These are phyloP conservation scores for Cheilosia soror DNA, from an alignment of 2,888 invertebrate species.

Conservation along the genomic window DNA sequence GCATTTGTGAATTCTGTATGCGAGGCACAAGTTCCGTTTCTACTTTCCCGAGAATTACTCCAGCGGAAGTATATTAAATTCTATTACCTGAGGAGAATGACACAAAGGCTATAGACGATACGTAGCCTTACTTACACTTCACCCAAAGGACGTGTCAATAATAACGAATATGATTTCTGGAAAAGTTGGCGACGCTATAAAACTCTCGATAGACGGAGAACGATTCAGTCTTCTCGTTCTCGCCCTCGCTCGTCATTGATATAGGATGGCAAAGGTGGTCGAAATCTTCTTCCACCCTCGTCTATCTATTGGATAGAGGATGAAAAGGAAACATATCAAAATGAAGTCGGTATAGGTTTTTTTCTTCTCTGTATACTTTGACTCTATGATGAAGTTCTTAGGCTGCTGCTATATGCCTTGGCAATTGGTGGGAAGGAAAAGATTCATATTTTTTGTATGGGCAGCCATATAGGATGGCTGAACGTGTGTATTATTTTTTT, in stretches of 20 bases:
- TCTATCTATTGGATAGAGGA: conserved; percentile 16
- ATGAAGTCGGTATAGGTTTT: conserved; percentile 59
- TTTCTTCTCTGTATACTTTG: conserved; percentile 18
- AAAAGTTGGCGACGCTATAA: conserved; percentile 44
- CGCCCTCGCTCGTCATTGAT: background rate
- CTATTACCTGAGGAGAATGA: conserved; percentile 72
- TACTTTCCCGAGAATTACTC: conserved; percentile 65
- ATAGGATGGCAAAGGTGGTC: background rate
- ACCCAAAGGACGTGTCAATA: conserved; percentile 68
- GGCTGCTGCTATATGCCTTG: background rate
- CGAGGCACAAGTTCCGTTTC: conserved; percentile 64
- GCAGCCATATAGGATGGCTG: conserved; percentile 13
- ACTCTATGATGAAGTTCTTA: conserved; percentile 40
- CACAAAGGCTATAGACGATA: conserved; percentile 52
- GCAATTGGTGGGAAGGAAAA: conserved; percentile 22
- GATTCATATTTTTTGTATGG: conserved; percentile 54
- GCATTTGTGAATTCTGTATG: conserved; percentile 60
- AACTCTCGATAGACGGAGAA: conserved; percentile 21
- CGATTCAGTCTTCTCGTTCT: background rate
- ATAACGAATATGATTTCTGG: conserved; percentile 72
- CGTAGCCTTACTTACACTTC: conserved; percentile 55
- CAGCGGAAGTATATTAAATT: conserved; percentile 74
- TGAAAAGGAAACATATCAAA: conserved; percentile 52
- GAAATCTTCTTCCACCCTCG: conserved; percentile 6
- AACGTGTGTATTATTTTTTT: background rate